Base-by-base conservation (phyloP, 2,113 vertebrate genomes). In the Barbus barbus region DNA sequence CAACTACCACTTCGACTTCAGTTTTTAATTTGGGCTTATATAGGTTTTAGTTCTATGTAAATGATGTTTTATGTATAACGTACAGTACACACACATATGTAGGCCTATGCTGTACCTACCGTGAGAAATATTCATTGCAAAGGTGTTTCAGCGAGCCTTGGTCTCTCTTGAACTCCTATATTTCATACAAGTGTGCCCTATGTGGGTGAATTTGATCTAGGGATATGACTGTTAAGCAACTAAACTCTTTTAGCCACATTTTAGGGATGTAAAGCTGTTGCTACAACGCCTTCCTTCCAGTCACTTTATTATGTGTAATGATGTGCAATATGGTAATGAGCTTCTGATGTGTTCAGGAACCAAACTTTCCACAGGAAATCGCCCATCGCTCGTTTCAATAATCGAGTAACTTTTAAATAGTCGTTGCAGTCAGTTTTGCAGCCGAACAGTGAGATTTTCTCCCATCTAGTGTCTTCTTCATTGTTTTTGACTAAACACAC, bases 331-430 rank as follows among this genome's bases (percentile, higher is more conserved):
- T 67, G 31, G 2, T 67, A 67, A 69, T 41, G 1, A 4, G 22
- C 53, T 60, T 24, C 18, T 9, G 72, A 46, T 48, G 24, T 74
- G 1, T 48, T 48, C 3, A 13, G 20, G 3, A 22, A 36, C 73
- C 24, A 60, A 78, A 78, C 12, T 60, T 78, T 78, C 75, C 75
- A 60, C 75, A 78, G 75, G 75, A 78, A 78, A 78, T 78, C 56
- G 33, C 75, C 20, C 31, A 12, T 51, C 3, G 5, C 22, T 41
- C 18, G 20, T 78, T 41, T 78, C 75, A 78, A 38, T 60, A 78
- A 76, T 36, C n/a, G 11, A 36, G 31, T 1, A 60, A 60, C 20
- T 16, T 60, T 58, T 5, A 24, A 24, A n/a, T 24, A 16, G 20
- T 11, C 16, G 20, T 18, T 8, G 56, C 7, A 5, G 48, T 4